Base-by-base conservation (phyloP, 1,140 invertebrate species). In the Pantala flavescens region DNA sequence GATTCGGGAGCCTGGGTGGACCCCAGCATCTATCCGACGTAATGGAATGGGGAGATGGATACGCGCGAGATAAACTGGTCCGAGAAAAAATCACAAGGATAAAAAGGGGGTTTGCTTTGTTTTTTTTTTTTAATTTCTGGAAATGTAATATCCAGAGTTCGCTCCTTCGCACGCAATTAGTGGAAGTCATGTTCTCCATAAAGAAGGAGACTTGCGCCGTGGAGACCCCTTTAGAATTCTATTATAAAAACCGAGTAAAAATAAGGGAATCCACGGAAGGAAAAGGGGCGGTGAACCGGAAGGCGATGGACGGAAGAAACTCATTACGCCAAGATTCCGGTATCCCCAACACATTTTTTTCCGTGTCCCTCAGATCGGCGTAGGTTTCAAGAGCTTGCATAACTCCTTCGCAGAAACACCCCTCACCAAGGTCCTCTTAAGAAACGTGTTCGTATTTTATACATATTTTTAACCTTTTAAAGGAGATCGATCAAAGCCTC, bases 101-200 rank as follows among this genome's bases (percentile, higher is more conserved):
- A 14, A 21, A 36, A 63, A 63, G 49, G 49, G 49, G n/a, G 49
- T 19, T 3, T 63, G 12, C n/a, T n/a, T n/a, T n/a, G n/a, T n/a
- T n/a, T n/a, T n/a, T n/a, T 63, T 16, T 63, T 63, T 63, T 63
- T 63, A 63, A 63, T 63, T 63, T 63, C 49, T 63, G 49, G 49
- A 63, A 63, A 63, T 63, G 49, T 63, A 63, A 63, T 63, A 63
- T 63, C 49, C n/a, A 63, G 3, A 3, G n/a, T 21, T 63, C 49
- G n/a, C 49, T 63, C 12, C 49, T 63, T 63, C 12, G 14, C 49
- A 63, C 49, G 49, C 49, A 63, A 63, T 63, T 63, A 63, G 49
- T 63, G 49, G 49, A 63, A 63, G 49, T 63, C 49, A 63, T 63
- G 49, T 12, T 63, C 49, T 16, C 49, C 49, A 63, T 63, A 63